Conservation (phyloP, 2,797 vertebrate genomes). For the Dipus sagitta region DNA sequence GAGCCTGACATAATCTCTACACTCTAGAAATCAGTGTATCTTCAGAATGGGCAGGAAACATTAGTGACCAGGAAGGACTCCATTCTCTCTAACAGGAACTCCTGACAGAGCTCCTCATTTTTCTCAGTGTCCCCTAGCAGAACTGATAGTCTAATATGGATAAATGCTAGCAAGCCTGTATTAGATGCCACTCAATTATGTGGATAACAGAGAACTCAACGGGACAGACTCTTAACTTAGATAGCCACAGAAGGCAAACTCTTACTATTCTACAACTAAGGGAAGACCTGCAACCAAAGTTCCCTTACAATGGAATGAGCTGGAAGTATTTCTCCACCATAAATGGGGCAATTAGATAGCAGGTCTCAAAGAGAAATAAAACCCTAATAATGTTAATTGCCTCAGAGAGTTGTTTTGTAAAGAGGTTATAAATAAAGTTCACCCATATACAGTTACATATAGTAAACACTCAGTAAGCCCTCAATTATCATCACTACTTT, state of each 20-base stretch:
- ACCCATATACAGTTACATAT: constrained; percentile 4
- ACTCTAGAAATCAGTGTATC: neutral
- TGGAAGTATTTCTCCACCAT: constrained; percentile 24
- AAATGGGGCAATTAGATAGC: constrained; percentile 9
- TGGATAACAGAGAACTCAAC: neutral
- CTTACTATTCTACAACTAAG: constrained; percentile 30
- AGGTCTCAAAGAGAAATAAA: constrained; percentile 44
- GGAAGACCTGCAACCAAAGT: neutral
- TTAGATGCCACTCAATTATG: constrained; percentile 34
- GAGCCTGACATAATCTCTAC: neutral
- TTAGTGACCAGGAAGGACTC: neutral
- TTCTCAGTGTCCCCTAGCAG: neutral
- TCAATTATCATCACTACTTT: constrained; percentile 16
- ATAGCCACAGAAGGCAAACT: constrained; percentile 12
- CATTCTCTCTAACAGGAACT: neutral
- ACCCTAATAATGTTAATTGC: constrained; percentile 35
- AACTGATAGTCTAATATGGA: neutral
- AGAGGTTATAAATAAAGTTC: constrained; percentile 23
- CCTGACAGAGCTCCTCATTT: neutral
- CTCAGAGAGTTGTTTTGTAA: constrained; percentile 25
- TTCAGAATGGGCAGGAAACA: neutral
- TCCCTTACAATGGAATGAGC: neutral
- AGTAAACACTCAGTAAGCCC: constrained; percentile 44
- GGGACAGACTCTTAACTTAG: constrained; percentile 32
- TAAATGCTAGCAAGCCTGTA: neutral